Percentiles rank a stretch among this genome's conserved stretches.
Evolutionary conservation across 2,113 vertebrate species (phyloP).

Genomic region (Gobiocypris rarus): DNA sequence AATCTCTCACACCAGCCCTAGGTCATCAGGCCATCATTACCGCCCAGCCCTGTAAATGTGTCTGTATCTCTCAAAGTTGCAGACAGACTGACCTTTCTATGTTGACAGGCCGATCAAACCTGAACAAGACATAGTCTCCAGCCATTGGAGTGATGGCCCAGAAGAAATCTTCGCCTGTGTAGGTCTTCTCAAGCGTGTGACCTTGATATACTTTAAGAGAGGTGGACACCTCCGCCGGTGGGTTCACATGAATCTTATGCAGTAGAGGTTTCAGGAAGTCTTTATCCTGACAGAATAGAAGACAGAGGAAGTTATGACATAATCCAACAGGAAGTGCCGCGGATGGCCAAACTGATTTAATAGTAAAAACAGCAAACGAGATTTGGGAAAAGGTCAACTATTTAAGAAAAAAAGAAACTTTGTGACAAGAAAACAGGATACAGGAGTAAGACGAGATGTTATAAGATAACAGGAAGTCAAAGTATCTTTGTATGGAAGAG

Average conservation of each 20-base stretch:
- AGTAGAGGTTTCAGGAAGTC: constrained; percentile 98
- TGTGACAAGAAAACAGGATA: not conserved
- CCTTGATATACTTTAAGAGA: constrained; percentile 98
- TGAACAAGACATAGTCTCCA: constrained; percentile 94
- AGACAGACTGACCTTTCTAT: constrained; percentile 84
- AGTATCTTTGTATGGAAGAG: not conserved
- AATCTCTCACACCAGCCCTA: not conserved
- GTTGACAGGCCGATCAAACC: constrained; percentile 93
- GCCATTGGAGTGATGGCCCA: constrained; percentile 93
- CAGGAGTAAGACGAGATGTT: not conserved
- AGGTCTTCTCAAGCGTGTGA: constrained; percentile 95
- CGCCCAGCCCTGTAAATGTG: not conserved
- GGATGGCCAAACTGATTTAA: not conserved
- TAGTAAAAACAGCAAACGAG: not conserved
- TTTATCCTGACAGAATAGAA: constrained; percentile 85
- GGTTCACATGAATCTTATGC: constrained; percentile 97
- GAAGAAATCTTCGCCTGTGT: constrained; percentile 97
- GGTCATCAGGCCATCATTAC: not conserved
- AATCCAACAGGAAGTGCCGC: not conserved
- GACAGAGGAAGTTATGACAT: constrained; percentile 15
- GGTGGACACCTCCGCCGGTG: constrained; percentile 95
- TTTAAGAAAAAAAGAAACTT: not conserved
- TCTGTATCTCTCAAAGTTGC: not conserved
- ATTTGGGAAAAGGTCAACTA: not conserved
- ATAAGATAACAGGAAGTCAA: not conserved